Evolutionary conservation across 2,797 vertebrate genomes (phyloP), one percentile per base, ranked within the genome.

Genomic region (Galaxias olidus): DNA sequence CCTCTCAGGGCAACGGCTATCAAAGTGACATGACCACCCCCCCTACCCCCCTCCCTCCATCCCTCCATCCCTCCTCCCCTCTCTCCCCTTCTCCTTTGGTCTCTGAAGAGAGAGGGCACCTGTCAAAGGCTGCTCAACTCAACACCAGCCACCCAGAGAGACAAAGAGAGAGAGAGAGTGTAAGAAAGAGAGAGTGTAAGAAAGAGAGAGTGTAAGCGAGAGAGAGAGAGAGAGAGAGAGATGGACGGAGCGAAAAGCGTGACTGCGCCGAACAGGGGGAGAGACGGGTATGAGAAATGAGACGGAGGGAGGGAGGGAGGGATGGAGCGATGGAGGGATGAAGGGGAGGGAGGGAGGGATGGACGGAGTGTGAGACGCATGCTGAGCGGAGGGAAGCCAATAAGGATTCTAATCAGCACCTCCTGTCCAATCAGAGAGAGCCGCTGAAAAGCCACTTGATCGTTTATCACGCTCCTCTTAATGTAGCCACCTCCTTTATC

Each of bases 121-220:
- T 80, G 86, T 86, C 83, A 87, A 64, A 83, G 52, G 71, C 76
- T 65, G 76, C 78, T 77, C 75, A 62, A 65, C 65, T 84, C 72
- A 77, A 30, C 30, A 2, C 57, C 57, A 71, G 71, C 66, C 73
- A 76, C 58, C 46, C 63, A 59, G n/a, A 10, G 54, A 54, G 40
- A 68, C 59, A 65, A 12, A 3, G 54, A 68, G 43, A 52, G 30
- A 20, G 57, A n/a, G 14, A 17, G 49, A 17, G 9, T 66, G 54
- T 15, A 51, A 56, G 42, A 12, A 11, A 48, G 43, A 56, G 48
- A 63, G 50, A 15, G 15, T n/a, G n/a, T n/a, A n/a, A n/a, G n/a
- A n/a, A n/a, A n/a, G 9, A 51, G 14, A 17, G 9, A 51, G 9
- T 66, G 54, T 15, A 51, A 56, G 42, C 10, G 14, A 48, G 43